Evolutionary conservation across 2,888 invertebrate species (phyloP), one percentile per base, ranked within the genome.

Genomic region (Dryadula phaetusa): DNA sequence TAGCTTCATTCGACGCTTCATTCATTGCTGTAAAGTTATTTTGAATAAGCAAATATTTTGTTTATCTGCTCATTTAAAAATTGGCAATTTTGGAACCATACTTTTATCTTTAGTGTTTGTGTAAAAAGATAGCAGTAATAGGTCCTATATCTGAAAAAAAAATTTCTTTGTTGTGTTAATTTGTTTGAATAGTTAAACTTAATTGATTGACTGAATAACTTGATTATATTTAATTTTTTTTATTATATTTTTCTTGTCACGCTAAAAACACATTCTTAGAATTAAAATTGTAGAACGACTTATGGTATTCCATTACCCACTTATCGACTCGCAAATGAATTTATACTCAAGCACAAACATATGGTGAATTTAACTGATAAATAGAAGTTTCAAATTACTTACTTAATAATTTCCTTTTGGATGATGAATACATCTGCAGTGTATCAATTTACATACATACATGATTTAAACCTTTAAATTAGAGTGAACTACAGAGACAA

Each of bases 381-480:
- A 52, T 53, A 49, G 14, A 25, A 62, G 60, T 60, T 46, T 66
- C 69, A 47, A 58, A 62, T 56, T 47, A 62, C 44, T 49, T 62
- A 62, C 58, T 60, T 66, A 52, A 20, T 32, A 25, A 62, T 68
- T 62, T 66, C 58, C 58, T 69, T 56, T 22, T 14, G 56, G 18
- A 69, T 69, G 52, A 69, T 66, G 65, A 62, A 18, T 28, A 20
- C 58, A 66, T 49, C 16, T 52, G 52, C 28, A 62, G 22, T 53
- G 69, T 34, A 58, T 66, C 69, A 47, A 60, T 56, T 69, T 62
- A 65, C 65, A 62, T 34, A 32, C 32, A 32, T 47, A 37, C 46
- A 52, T 54, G 46, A 18, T 37, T 66, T 58, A 56, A 66, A 69
- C 62, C 52, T 44, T 62, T 49, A 32, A 60, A 58, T 64, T 53